Evolutionary conservation across 2,888 invertebrate genomes (phyloP).

Genomic region (Lasius platythorax): DNA sequence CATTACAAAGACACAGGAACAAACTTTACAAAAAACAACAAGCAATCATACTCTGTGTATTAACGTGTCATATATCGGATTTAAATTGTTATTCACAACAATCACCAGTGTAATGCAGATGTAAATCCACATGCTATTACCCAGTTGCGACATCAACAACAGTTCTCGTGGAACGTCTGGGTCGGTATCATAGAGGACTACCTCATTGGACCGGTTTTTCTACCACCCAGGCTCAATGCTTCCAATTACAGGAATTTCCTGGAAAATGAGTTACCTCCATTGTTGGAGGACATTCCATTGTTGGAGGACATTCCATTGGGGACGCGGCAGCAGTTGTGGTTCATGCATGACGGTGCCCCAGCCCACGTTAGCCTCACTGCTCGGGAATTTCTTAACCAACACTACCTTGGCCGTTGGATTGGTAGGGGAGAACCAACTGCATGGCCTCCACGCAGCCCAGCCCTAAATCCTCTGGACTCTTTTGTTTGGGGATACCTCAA

Average conservation of each 20-base stretch:
- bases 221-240: constrained; percentile 4
- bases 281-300: background rate
- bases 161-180: background rate
- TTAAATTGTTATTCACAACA: too few relatives aligned
- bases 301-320: too few relatives aligned
- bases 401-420: background rate
- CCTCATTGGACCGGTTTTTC: constrained; percentile 16
- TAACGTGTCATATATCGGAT: too few relatives aligned
- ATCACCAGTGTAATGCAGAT: too few relatives aligned
- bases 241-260: constrained; percentile 5
- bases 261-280: background rate
- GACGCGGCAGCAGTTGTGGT: background rate
- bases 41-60: too few relatives aligned
- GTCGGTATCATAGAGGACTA: constrained; percentile 8
- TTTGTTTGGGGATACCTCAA: background rate
- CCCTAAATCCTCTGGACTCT: background rate
- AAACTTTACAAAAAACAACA: too few relatives aligned
- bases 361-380: background rate
- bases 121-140: background rate
- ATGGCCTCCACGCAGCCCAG: background rate
- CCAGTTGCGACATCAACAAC: background rate
- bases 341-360: background rate
- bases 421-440: background rate
- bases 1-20: too few relatives aligned
- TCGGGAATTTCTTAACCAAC: background rate